These are phyloP conservation scores for Platycheirus albimanus DNA, from an alignment of 2,888 invertebrate genomes.

Conservation along the genomic window DNA sequence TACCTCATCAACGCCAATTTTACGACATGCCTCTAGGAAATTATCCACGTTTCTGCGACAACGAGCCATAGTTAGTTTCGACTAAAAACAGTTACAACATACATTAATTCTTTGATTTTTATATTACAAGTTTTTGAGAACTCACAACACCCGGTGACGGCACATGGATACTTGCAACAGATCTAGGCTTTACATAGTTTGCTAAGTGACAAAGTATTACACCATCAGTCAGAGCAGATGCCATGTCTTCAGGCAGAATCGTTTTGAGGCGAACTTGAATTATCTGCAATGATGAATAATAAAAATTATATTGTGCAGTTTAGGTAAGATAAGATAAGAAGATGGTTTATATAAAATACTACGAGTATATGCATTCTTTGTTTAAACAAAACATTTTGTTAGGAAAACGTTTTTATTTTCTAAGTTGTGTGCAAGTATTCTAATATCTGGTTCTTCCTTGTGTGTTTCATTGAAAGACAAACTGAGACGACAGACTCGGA, in stretches of 20 bases:
- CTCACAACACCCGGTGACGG: conserved; percentile 95
- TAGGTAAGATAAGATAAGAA: too few species aligned
- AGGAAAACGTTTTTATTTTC: too few species aligned
- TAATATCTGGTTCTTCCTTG: too few species aligned
- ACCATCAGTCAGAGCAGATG: conserved; percentile 93
- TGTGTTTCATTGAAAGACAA: too few species aligned
- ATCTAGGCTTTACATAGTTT: conserved; percentile 94
- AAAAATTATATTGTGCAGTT: too few species aligned
- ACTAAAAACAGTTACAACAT: conserved; percentile 90
- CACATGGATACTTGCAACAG: conserved; percentile 97
- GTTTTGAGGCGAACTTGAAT: conserved; percentile 95
- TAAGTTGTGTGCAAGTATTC: too few species aligned
- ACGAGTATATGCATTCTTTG: too few species aligned
- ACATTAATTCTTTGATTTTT: not conserved
- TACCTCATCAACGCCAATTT: conserved; percentile 97
- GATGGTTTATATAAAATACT: too few species aligned
- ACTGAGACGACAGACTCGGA: too few species aligned
- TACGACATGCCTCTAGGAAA: conserved; percentile 96
- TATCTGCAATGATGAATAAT: conserved; percentile 88
- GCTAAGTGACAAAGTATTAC: conserved; percentile 97
- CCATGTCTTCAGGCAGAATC: conserved; percentile 92
- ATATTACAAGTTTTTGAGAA: conserved; percentile 69
- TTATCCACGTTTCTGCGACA: conserved; percentile 97
- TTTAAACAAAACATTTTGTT: too few species aligned
- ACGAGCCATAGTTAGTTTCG: conserved; percentile 96